Percentiles rank a stretch among this genome's conserved stretches.
These are phyloP conservation scores for Trichoplax adhaerens DNA, from an alignment of 37 sponge, comb jelly and placozoan species.

Conservation along the genomic window DNA sequence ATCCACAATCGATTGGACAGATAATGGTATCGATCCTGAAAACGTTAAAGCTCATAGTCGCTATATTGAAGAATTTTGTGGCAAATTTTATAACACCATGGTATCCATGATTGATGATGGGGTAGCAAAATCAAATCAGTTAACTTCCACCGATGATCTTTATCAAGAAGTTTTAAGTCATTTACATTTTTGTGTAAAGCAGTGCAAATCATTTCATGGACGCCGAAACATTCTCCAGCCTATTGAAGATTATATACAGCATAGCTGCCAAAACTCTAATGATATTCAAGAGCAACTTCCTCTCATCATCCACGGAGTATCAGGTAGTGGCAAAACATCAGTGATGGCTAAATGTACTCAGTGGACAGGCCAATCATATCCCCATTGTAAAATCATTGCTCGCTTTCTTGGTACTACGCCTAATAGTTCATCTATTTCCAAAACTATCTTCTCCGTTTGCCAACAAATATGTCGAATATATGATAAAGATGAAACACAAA, in stretches of 20 bases:
- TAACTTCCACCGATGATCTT: neutral
- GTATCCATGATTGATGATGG: conserved; percentile 10
- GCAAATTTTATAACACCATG: conserved; percentile 11
- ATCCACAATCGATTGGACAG: conserved; percentile 16
- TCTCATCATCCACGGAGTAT: conserved; percentile 37
- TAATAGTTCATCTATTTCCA: conserved; percentile 21
- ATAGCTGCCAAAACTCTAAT: conserved; percentile 1
- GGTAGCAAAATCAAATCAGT: neutral
- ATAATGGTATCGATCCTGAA: conserved; percentile 38
- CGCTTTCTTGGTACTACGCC: conserved; percentile 63
- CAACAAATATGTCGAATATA: conserved; percentile 28
- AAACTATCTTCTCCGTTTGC: conserved; percentile 28
- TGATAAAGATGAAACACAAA: conserved; percentile 1
- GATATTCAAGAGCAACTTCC: conserved; percentile 2
- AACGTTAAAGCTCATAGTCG: conserved; percentile 11
- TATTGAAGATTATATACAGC: conserved; percentile 21
- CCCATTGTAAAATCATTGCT: conserved; percentile 16
- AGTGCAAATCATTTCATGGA: conserved; percentile 21
- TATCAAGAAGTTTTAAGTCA: conserved; percentile 49
- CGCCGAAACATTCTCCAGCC: conserved; percentile 5
- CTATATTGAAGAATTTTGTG: conserved; percentile 27
- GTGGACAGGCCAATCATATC: too few species aligned
- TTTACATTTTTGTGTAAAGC: conserved; percentile 20
- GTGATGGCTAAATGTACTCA: conserved; percentile 9
- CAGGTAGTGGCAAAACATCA: conserved; percentile 61